Conservation (phyloP, 37 sponge, comb jelly and placozoan species). For the Bolinopsis microptera region DNA sequence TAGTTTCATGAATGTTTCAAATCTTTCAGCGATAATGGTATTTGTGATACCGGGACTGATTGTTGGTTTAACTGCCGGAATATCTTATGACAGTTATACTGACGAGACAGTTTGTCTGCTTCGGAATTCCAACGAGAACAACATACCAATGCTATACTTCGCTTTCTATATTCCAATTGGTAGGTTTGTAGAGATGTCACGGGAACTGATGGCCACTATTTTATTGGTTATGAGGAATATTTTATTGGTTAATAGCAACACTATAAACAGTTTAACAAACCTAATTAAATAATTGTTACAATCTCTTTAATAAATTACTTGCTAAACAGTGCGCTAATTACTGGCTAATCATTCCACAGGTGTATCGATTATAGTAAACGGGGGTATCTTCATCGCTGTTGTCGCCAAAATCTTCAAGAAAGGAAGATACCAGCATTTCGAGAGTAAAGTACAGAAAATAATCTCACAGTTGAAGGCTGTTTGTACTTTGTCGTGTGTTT, state of each 20-base stretch:
- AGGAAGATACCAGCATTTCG: constrained; percentile 26
- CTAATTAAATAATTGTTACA: too few relatives aligned
- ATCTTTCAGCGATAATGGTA: not conserved
- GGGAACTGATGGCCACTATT: too few relatives aligned
- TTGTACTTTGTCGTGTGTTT: not conserved
- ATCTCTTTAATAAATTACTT: too few relatives aligned
- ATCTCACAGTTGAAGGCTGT: constrained; percentile 37
- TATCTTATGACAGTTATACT: constrained; percentile 14
- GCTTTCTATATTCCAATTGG: constrained; percentile 7
- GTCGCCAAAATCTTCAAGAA: constrained; percentile 37
- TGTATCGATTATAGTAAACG: not conserved
- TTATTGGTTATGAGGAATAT: too few relatives aligned
- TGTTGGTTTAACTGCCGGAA: not conserved
- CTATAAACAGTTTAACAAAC: too few relatives aligned
- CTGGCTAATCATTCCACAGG: too few relatives aligned
- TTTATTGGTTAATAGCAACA: too few relatives aligned
- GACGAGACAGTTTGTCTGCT: not conserved
- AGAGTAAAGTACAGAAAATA: not conserved
- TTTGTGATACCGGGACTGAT: constrained; percentile 2
- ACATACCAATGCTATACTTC: not conserved
- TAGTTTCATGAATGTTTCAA: too few relatives aligned
- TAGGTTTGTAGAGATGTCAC: too few relatives aligned
- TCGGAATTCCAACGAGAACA: not conserved
- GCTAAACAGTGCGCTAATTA: too few relatives aligned
- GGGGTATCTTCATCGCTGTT: not conserved